phyloP scores from a whole-genome alignment of 2,888 invertebrate genomes.

The Lepetodrilus schrolli region DNA sequence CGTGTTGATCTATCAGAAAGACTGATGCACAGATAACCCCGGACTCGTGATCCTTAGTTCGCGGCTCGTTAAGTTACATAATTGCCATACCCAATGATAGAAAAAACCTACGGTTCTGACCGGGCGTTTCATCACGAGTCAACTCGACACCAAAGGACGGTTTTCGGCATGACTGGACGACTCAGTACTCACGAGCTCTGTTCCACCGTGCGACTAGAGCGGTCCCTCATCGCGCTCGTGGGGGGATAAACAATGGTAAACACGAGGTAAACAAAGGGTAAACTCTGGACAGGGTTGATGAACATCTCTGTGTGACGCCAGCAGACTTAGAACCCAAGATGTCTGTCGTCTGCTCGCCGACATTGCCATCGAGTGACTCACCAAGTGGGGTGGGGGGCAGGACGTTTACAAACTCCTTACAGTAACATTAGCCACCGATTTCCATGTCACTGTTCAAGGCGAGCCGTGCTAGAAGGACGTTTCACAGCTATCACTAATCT shows the following conservation, averaged over 20 bases:
- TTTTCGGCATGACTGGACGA: neutral
- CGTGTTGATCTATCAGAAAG: neutral
- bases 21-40: neutral
- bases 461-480: neutral
- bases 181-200: neutral
- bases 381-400: neutral
- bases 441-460: neutral
- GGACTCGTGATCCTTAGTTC: neutral
- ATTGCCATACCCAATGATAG: neutral
- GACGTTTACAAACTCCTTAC: too few species aligned
- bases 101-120: neutral
- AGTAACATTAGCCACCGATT: neutral
- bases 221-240: neutral
- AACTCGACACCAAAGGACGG: neutral
- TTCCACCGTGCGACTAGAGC: too few species aligned
- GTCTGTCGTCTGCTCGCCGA: too few species aligned
- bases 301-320: neutral
- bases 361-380: too few species aligned
- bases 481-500: neutral
- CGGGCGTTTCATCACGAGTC: neutral
- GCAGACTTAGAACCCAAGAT: too few species aligned
- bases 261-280: neutral
- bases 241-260: neutral
- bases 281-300: neutral
- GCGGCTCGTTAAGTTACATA: slow-evolving; percentile 8